Evolutionary conservation across 2,797 vertebrate species (phyloP), one percentile per base, ranked within the genome.

Genomic region (Hafferia zeledoni): DNA sequence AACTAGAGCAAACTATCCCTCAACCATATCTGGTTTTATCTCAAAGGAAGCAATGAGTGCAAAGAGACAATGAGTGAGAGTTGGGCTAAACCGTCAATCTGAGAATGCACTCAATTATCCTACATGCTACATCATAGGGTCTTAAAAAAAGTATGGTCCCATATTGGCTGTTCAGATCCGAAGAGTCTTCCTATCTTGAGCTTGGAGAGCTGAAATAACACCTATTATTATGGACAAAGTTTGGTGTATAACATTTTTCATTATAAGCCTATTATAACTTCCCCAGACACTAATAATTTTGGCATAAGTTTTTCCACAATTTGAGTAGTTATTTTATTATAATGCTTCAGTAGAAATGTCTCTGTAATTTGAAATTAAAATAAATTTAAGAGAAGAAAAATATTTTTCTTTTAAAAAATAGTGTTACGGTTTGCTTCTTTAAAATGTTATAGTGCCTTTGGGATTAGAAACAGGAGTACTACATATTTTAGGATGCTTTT

Each of bases 321-420:
- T 90, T 50, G 39, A 64, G 30, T 24, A 59, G 56, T 22, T 87
- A 61, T 74, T 90, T 94, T 84, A 69, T 69, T 90, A 84, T 69
- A 95, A 46, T 47, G 9, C 7, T 89, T 87, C 37, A 57, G 24
- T 92, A 80, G 85, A 92, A 92, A 74, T 68, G 16, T 16, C 17
- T 46, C 41, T 57, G 52, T 77, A 28, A 85, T 94, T 91, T 81
- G 59, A 84, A 93, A 90, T 59, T 13, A 41, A 92, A 95, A 92
- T 57, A 60, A 74, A 77, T 56, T 84, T 57, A 24, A 31, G 18
- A 72, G 25, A 82, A 82, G 18, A 83, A 91, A 88, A 89, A 52
- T 0, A 50, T 53, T 89, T 88, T 88, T 78, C 13, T 70, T 89
- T 89, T 22, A 64, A 69, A 69, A 93, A 94, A 57, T 46, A 55